Evolutionary conservation across 35 echinoderm and acorn worm species (phyloP).

Genomic region (Stichopus chloronotus): DNA sequence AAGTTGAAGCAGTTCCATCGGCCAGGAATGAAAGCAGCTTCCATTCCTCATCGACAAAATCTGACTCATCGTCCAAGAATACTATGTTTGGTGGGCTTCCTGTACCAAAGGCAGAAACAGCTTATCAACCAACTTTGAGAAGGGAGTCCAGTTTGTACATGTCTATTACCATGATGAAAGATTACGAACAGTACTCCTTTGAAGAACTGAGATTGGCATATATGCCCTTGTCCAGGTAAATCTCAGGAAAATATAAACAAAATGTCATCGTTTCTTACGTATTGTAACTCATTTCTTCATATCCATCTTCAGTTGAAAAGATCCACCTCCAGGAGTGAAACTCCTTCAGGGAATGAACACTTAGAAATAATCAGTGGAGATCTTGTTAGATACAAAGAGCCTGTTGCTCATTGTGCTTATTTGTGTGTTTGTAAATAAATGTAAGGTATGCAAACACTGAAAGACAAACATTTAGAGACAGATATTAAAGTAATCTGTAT

Average conservation of each 20-base stretch:
- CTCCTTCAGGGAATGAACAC: neutral
- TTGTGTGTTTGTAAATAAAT: no score
- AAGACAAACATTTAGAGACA: no score
- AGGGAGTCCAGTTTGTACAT: conserved; percentile 80
- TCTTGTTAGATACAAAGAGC: no score
- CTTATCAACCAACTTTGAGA: conserved; percentile 81
- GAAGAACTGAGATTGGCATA: conserved; percentile 92
- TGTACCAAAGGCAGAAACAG: conserved; percentile 67
- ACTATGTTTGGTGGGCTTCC: conserved; percentile 89
- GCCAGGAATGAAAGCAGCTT: conserved; percentile 75
- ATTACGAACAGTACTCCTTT: conserved; percentile 97
- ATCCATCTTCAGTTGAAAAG: neutral
- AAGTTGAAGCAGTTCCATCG: conserved; percentile 93
- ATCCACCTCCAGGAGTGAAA: neutral
- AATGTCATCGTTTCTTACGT: neutral
- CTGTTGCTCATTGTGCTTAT: no score
- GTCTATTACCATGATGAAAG: conserved; percentile 99
- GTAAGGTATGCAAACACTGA: no score
- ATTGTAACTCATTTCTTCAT: neutral
- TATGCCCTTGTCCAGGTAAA: conserved; percentile 83
- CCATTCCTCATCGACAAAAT: conserved; percentile 39
- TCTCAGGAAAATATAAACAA: neutral
- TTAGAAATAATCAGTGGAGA: neutral
- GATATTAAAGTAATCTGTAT: no score
- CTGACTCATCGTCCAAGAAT: conserved; percentile 66